Evolutionary conservation across 2,113 vertebrate species (phyloP).

Genomic region (Callospermophilus lateralis): DNA sequence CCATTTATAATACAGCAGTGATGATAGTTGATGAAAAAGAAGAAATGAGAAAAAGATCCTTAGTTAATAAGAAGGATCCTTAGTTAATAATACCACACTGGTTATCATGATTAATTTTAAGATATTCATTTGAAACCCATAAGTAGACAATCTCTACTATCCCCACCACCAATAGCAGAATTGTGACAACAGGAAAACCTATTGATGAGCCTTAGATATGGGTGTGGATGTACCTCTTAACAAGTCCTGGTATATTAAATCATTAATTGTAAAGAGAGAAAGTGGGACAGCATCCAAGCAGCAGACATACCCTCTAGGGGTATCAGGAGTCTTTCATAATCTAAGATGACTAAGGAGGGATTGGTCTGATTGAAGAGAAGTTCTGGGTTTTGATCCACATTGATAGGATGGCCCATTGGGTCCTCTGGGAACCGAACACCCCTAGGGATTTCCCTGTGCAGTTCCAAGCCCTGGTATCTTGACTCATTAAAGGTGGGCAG

Average conservation of each 20-base stretch:
- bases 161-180: background rate
- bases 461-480: background rate
- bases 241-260: background rate
- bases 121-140: slow-evolving; percentile 1
- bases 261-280: background rate
- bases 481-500: background rate
- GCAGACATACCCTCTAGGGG: background rate
- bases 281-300: background rate
- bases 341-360: background rate
- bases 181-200: background rate
- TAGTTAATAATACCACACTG: background rate
- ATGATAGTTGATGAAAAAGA: background rate
- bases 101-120: background rate
- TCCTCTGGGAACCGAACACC: background rate
- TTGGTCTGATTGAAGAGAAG: background rate
- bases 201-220: background rate
- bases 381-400: background rate
- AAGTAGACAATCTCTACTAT: background rate
- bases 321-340: background rate
- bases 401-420: background rate
- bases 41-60: background rate
- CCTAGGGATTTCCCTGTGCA: background rate
- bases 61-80: background rate
- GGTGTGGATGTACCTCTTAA: background rate
- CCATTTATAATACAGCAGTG: background rate